Evolutionary conservation across 2,888 invertebrate species (phyloP), one percentile per base, ranked within the genome.

Genomic region (Vesta saturnalis): DNA sequence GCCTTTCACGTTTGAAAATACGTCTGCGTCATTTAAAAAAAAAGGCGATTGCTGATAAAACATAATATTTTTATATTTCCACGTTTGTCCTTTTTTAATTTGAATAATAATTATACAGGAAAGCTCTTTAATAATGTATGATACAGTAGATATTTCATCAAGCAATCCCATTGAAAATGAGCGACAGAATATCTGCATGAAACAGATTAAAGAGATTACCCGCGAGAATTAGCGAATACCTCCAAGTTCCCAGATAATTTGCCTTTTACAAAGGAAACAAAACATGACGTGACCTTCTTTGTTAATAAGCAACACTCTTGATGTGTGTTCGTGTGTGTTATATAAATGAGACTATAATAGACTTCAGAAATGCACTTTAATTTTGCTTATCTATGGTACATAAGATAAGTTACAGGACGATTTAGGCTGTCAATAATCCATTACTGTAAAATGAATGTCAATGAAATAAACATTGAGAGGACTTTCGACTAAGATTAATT

Each of bases 161-260:
- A 59, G 59, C 12, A 74, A 76, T 77, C 76, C 74, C 73, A 71
- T 71, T 67, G 70, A 71, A 71, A 73, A 73, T 76, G 77, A 76
- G 71, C 75, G 76, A 77, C 77, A 76, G 72, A 71, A 75, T 73
- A 76, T 74, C 76, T 73, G 74, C 75, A 71, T 67, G 73, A 69
- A 73, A 65, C 70, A 75, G 77, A 77, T 79, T 77, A 78, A 66
- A 76, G 76, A n/a, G 74, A 75, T 76, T 75, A 77, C 78, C 78
- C 78, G 71, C 67, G 77, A 77, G 78, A 75, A 75, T 76, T 74
- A 75, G 72, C 75, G 74, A 77, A 77, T 76, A 73, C 67, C 56
- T 65, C 59, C 55, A 73, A 73, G 74, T 76, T 76, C 74, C 72
- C 72, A 77, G 75, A 77, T 77, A 77, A 77, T 76, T 77, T 77